Evolutionary conservation across 2,797 vertebrate genomes (phyloP).

Genomic region (Cygnus olor): DNA sequence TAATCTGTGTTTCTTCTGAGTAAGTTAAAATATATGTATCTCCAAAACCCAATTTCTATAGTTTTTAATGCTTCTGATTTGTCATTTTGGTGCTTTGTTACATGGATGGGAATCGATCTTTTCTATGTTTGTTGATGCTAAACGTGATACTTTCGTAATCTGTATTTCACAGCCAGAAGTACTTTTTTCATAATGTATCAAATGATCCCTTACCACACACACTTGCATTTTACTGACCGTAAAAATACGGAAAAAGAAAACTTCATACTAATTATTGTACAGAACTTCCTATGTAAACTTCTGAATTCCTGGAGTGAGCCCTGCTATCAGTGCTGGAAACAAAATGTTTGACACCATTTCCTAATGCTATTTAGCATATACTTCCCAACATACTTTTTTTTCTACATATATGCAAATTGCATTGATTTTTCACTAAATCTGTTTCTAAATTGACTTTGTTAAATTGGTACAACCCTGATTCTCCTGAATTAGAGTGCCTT

Average conservation of each 20-base stretch:
- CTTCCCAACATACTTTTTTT: background rate
- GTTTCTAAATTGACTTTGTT: background rate
- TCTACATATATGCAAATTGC: background rate
- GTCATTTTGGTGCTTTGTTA: background rate
- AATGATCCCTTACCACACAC: background rate
- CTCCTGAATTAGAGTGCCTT: background rate
- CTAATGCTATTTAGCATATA: background rate
- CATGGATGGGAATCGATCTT: background rate
- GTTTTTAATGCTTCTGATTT: background rate
- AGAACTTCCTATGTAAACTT: background rate
- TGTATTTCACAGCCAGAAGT: background rate
- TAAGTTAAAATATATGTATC: background rate
- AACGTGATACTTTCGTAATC: background rate
- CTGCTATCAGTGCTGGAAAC: background rate
- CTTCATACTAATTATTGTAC: background rate
- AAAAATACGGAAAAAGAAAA: background rate
- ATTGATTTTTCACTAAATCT: constrained; percentile 12
- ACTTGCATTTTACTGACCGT: background rate
- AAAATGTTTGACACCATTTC: background rate
- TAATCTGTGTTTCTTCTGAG: background rate
- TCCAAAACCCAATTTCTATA: background rate
- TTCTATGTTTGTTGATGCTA: fast-evolving
- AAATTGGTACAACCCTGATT: background rate
- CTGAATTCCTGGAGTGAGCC: background rate
- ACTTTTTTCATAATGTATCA: background rate